Evolutionary conservation across 1,140 invertebrate species (phyloP), one percentile per base, ranked within the genome.

Genomic region (Linepithema humile): DNA sequence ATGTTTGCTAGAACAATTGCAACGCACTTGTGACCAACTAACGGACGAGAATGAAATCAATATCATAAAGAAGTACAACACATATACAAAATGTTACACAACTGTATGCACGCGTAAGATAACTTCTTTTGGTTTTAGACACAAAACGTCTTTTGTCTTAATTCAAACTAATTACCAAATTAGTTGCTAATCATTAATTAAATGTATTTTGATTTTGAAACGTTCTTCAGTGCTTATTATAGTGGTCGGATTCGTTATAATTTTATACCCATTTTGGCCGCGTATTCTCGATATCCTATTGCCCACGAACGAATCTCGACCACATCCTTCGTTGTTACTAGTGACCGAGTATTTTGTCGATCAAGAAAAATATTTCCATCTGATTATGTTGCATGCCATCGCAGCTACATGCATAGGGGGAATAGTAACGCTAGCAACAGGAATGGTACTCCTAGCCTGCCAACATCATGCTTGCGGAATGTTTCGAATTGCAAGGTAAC

Each of bases 401-500:
- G 12, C 6, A 1, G 38, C 38, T 17, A 9, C 40, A 6, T 23
- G 7, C 26, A 17, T 75, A 23, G 55, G 38, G 6, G 0, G 0
- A 17, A 29, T 9, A 1, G 2, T 55, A 45, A 0, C 62, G 9
- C 0, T 75, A 45, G 55, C 26, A n/a, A 32, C n/a, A 20, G 72
- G 72, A 45, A 23, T 17, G 2, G 15, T 62, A 12, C 2, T 75
- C 0, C 60, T 62, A 45, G 6, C 17, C n/a, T 62, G n/a, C 35
- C 15, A 1, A 29, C 26, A 60, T 3, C 4, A 45, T 23, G 6
- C 3, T 0, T 75, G 55, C 6, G 72, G 72, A 62, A 75, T 75
- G 72, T 75, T 75, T 32, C 17, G n/a, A 32, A 60, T 75, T 0
- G 72, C 40, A 1, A 75, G 72, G 55, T 75, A 32, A 59, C 17